Evolutionary conservation across 2,113 vertebrate species (phyloP), one percentile per base, ranked within the genome.

Genomic region (Barbus barbus): DNA sequence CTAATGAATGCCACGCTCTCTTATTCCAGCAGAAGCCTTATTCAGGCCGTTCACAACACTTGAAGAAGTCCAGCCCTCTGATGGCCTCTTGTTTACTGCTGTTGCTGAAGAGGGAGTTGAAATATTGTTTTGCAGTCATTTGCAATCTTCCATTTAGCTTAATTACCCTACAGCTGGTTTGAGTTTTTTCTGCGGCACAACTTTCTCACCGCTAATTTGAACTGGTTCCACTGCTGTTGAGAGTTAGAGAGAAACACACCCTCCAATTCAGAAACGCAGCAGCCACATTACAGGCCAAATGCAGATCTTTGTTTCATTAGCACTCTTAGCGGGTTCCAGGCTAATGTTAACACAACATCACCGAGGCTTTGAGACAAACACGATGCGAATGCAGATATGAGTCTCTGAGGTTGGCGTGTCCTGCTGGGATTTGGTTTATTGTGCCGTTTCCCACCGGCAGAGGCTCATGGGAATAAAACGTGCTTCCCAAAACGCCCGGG

Each of bases 251-350:
- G 31, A 53, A 67, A 84, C 75, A 84, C 69, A 28, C 81, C 81
- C 77, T 67, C 76, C 80, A 77, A 61, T 83, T 86, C 61, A 20
- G 69, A 81, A 84, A 65, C 69, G 16, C 82, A 77, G 44, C 20
- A 51, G 67, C 84, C 84, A 61, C 86, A 84, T 31, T 44, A 48
- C 67, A 65, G 36, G 28, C 56, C 20, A 80, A 82, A 75, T 85
- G 65, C 79, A 33, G 81, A 88, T 86, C 51, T 86, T 77, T 78
- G 79, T 75, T 81, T 81, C 53, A 75, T 83, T 77, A 67, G 77
- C 46, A 83, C 65, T 75, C 36, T 83, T 74, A 78, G 60, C 58
- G 20, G n/a, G 1, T 65, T 76, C 58, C 61, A 77, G 82, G 73
- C 73, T 53, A 65, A 24, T 20, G 60, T 60, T 76, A 56, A 63